Evolutionary conservation across 2,113 vertebrate genomes (phyloP), one percentile per base, ranked within the genome.

Genomic region (Solenodon paradoxus): DNA sequence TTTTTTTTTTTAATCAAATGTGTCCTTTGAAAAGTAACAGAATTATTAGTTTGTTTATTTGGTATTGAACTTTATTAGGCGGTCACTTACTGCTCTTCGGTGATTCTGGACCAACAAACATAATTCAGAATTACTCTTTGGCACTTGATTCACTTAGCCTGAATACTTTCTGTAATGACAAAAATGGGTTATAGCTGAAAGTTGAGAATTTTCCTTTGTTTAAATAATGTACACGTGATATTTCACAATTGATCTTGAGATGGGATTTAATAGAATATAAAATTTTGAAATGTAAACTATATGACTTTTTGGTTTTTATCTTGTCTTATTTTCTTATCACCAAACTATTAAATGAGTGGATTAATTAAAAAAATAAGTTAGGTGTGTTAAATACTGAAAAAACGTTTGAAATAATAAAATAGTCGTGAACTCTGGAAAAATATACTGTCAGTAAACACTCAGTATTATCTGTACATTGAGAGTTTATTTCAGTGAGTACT

Each of bases 401-500:
- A 30, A 35, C 13, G 53, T n/a, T 77, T 85, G 53, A 74, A 82
- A 82, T 77, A 8, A 74, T 66, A 24, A 74, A 42, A 51, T 5
- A 68, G 10, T 47, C n/a, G 2, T 30, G 7, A 66, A 13, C 26
- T 84, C 9, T 49, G 45, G 40, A 80, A 75, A 49, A 9, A 71
- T 61, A 40, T 72, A 51, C 2, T 78, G 4, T 55, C 45, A 55
- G 11, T 80, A 59, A 85, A 38, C 10, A 61, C 19, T 49, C 8
- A 26, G 24, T 81, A 64, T 24, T 24, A 51, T 16, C 19, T 19
- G 30, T 68, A 69, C 40, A 40, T 47, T 59, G 35, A n/a, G 20
- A 71, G 9, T 90, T 96, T 93, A 57, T 79, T 74, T 91, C 40
- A n/a, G 26, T 86, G 66, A 64, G 57, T 71, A n/a, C 45, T 87